phyloP scores from a whole-genome alignment of 2,113 vertebrate genomes.

The Cinclus mexicanus region DNA sequence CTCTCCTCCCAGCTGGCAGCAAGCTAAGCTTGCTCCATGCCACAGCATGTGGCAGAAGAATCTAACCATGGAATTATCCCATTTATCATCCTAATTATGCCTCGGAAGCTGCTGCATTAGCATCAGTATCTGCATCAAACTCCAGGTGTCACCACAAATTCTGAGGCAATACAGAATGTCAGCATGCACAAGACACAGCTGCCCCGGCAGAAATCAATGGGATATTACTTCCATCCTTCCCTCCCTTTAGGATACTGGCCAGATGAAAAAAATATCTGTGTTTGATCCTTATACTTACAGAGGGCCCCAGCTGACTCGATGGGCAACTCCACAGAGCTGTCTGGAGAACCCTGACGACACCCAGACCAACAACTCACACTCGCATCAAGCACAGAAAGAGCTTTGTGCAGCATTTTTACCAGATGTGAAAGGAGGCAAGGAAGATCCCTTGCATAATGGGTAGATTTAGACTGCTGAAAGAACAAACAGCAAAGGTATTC shows the following conservation, averaged over 20 bases:
- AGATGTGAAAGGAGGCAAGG: not conserved
- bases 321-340: not conserved
- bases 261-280: not conserved
- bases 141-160: not conserved
- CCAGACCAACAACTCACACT: not conserved
- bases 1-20: not conserved
- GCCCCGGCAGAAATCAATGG: not conserved
- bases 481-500: not conserved
- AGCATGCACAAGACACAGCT: not conserved
- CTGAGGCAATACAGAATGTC: not conserved
- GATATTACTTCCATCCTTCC: fast-evolving
- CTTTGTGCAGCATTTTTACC: not conserved
- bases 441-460: too few species aligned
- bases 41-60: not conserved
- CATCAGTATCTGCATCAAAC: constrained; percentile 18
- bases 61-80: not conserved
- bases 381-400: not conserved
- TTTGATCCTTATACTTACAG: not conserved
- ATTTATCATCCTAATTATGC: constrained; percentile 19
- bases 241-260: not conserved
- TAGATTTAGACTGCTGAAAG: not conserved
- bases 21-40: not conserved
- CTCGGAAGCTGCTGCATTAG: not conserved
- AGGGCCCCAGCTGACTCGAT: not conserved
- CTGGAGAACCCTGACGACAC: not conserved